Base-by-base conservation (phyloP, 92 coral and sea anemone genomes). In the Porites rus region DNA sequence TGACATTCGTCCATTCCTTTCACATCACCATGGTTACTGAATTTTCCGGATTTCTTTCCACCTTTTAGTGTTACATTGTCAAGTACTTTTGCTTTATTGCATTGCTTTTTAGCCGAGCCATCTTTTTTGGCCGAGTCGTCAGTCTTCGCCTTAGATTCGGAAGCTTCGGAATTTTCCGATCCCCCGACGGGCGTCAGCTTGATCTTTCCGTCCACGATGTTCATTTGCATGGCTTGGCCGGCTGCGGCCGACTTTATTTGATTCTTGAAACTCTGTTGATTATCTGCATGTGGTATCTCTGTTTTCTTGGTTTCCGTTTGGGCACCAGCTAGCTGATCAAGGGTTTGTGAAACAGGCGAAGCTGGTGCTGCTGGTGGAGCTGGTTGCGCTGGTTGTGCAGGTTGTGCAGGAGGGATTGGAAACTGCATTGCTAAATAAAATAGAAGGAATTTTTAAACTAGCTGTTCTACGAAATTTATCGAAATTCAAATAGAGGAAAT, bases 11-110 rank as follows among this genome's bases (percentile, higher is more conserved):
- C 96, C 96, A 97, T 97, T 65, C 90, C 90, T 52, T 90, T 91
- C 17, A 95, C 98, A 59, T 93, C 94, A 38, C 99, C 99, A 31
- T 93, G 98, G 63, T 97, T 98, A 58, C 83, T 89, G 50, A 97
- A 97, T 83, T 90, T 95, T 20, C 99, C 99, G 25, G 99, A 92
- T 64, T 90, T 88, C 88, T 97, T 97, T 7, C 99, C 99, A 5
- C 99, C 98, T 75, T 92, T 95, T 4, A 97, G 87, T 7, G 99
- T 97, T 28, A 97, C 99, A 60, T 97, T 98, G 64, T 90, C 86
- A 52, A 95, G 86, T 12, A 88, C 92, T 78, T 95, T 92, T 24
- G 93, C 90, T 22, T 87, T 90, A 46, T 83, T 88, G 71, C 99
- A 97, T 7, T 82, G 88, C 19, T 90, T 90, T 58, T 93, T 90